These are phyloP conservation scores for Drosophila pseudoananassae DNA, from an alignment of 1,140 invertebrate genomes.

Conservation along the genomic window DNA sequence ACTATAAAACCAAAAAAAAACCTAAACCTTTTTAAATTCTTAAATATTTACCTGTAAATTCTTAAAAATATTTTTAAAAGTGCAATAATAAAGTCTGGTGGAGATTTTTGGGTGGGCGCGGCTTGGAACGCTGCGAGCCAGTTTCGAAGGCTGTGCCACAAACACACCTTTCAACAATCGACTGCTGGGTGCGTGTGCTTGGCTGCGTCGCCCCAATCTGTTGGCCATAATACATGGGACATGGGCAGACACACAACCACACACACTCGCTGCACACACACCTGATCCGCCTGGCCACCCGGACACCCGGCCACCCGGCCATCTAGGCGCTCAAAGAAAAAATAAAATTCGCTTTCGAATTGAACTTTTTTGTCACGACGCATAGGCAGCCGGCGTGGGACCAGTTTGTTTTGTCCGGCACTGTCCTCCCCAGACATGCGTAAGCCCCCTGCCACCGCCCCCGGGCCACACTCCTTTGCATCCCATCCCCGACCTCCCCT, in stretches of 20 bases:
- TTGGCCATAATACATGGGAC: slow-evolving; percentile 44
- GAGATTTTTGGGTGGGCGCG: slow-evolving; percentile 67
- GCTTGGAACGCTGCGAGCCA: slow-evolving; percentile 56
- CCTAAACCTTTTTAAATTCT: not conserved
- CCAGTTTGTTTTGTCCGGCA: slow-evolving; percentile 46
- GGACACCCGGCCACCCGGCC: slow-evolving; percentile 53
- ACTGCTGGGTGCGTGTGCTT: slow-evolving; percentile 66
- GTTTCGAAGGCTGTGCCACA: slow-evolving; percentile 74
- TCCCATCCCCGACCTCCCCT: slow-evolving; percentile 1
- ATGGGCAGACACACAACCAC: slow-evolving; percentile 31
- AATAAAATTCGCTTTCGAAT: slow-evolving; percentile 71
- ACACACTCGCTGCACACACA: slow-evolving; percentile 59
- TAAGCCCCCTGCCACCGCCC: slow-evolving; percentile 1
- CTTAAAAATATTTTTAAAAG: not conserved
- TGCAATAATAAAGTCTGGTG: slow-evolving; percentile 31
- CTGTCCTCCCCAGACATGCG: slow-evolving; percentile 59
- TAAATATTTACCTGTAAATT: not conserved
- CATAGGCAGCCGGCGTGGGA: slow-evolving; percentile 15
- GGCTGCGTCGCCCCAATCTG: slow-evolving; percentile 44
- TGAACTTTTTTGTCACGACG: slow-evolving; percentile 78
- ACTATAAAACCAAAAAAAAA: no score
- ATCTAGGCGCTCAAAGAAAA: slow-evolving; percentile 34
- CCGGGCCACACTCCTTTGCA: not conserved
- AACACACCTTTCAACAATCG: slow-evolving; percentile 79
- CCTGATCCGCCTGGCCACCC: slow-evolving; percentile 60